These are phyloP conservation scores for Hemithea aestivaria DNA, from an alignment of 2,888 invertebrate genomes.

Conservation along the genomic window DNA sequence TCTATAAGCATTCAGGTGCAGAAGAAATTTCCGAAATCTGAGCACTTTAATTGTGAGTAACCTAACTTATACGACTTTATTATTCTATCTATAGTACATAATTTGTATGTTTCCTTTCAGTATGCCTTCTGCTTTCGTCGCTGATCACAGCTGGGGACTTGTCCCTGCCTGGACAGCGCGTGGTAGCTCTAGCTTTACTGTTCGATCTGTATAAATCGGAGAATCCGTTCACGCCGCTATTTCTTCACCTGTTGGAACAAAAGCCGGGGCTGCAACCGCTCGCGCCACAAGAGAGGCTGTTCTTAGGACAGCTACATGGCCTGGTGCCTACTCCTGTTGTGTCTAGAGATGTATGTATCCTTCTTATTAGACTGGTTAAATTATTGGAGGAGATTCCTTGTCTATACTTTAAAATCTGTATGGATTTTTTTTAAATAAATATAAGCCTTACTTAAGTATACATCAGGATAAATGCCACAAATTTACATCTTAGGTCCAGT, in stretches of 20 bases:
- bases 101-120: conserved; percentile 35
- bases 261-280: conserved; percentile 60
- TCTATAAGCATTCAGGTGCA: conserved; percentile 86
- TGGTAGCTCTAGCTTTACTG: conserved; percentile 65
- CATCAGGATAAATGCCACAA: no score
- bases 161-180: conserved; percentile 65
- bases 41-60: conserved; percentile 86
- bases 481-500: no score
- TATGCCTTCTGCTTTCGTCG: conserved; percentile 67
- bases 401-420: no score
- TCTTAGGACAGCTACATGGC: conserved; percentile 85
- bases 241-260: conserved; percentile 63
- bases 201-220: conserved; percentile 67
- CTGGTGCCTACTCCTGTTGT: conserved; percentile 79
- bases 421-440: no score
- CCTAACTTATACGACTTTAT: no score
- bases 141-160: conserved; percentile 69
- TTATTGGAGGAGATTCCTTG: not conserved
- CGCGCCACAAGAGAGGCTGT: conserved; percentile 82
- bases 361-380: conserved; percentile 2
- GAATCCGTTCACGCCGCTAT: conserved; percentile 66
- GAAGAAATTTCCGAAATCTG: conserved; percentile 87
- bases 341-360: conserved; percentile 84
- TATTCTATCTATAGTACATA: no score
- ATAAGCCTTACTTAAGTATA: no score